phyloP scores from a whole-genome alignment of 2,797 vertebrate genomes.

The Tangara arthus region DNA sequence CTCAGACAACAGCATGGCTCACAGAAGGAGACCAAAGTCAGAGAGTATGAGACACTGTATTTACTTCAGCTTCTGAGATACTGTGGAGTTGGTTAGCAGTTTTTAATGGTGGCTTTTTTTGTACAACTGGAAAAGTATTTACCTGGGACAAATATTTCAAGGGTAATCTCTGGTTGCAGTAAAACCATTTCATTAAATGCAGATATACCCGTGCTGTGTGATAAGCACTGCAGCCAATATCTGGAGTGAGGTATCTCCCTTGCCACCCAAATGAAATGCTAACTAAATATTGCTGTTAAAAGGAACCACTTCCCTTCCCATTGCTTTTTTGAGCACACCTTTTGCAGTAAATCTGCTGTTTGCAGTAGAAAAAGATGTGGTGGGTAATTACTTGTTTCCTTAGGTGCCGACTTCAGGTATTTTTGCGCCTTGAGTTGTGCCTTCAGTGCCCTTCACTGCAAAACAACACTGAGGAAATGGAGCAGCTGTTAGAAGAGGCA shows the following conservation, averaged over 20 bases:
- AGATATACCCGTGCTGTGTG: not conserved
- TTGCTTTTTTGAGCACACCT: not conserved
- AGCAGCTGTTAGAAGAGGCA: constrained; percentile 88
- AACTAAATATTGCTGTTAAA: not conserved
- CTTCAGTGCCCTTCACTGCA: constrained; percentile 72
- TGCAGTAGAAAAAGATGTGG: not conserved
- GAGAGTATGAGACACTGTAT: constrained; percentile 82
- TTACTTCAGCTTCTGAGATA: not conserved
- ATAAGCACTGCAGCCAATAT: not conserved
- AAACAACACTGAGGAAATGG: constrained; percentile 70
- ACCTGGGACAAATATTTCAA: not conserved
- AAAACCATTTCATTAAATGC: not conserved
- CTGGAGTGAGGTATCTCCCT: not conserved
- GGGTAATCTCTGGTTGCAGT: not conserved
- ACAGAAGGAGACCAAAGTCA: constrained; percentile 83
- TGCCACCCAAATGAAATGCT: constrained; percentile 9
- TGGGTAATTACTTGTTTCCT: not conserved
- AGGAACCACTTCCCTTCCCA: not conserved
- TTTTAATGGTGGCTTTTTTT: not conserved
- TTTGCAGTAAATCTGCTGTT: not conserved
- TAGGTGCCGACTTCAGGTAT: constrained; percentile 90
- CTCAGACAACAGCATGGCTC: constrained; percentile 81
- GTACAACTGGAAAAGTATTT: not conserved
- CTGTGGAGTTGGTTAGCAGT: not conserved
- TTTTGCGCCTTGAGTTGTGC: constrained; percentile 88